Evolutionary conservation across 2,888 invertebrate genomes (phyloP).

Genomic region (Hydraecia micacea): DNA sequence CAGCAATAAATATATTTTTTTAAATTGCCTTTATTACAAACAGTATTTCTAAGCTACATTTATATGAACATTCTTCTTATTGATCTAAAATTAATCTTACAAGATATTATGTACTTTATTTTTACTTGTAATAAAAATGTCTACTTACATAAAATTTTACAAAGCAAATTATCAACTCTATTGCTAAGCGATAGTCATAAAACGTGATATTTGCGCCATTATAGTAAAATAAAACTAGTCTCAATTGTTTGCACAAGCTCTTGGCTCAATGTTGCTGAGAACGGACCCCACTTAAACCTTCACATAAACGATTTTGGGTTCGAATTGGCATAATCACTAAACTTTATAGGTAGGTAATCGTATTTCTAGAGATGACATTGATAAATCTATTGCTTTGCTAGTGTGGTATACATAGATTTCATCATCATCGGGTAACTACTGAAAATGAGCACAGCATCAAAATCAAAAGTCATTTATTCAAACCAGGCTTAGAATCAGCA

Average conservation of each 20-base stretch:
- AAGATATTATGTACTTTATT: too few relatives aligned
- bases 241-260: slow-evolving; percentile 27
- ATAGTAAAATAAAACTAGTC: slow-evolving; percentile 32
- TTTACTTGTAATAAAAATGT: too few relatives aligned
- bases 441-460: too few relatives aligned
- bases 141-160: not conserved
- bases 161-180: slow-evolving; percentile 9
- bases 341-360: not conserved
- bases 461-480: too few relatives aligned
- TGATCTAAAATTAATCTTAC: not conserved
- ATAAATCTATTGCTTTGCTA: not conserved
- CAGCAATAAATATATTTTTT: too few relatives aligned
- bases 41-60: not conserved
- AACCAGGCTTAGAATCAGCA: too few relatives aligned
- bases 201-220: slow-evolving; percentile 4
- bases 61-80: not conserved
- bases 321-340: slow-evolving; percentile 15
- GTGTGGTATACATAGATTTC: not conserved
- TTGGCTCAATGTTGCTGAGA: slow-evolving; percentile 11
- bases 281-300: slow-evolving; percentile 13
- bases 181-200: slow-evolving; percentile 15
- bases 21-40: not conserved
- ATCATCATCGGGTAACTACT: too few relatives aligned
- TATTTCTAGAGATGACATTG: not conserved
- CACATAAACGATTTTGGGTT: slow-evolving; percentile 30